Conservation (phyloP, 2,888 invertebrate species). For the Agrochola circellaris region DNA sequence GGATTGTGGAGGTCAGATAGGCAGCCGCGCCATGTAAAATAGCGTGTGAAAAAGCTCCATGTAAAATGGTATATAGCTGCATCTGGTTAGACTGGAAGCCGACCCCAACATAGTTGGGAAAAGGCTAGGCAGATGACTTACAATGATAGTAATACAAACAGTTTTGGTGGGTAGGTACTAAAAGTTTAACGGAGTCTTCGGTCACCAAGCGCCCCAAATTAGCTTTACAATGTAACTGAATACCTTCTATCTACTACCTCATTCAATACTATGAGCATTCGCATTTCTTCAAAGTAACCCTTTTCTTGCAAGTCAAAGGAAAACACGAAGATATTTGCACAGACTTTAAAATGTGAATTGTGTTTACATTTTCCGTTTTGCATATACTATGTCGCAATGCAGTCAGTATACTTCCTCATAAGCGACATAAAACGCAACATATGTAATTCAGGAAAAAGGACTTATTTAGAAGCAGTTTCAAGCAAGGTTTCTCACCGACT, state of each 20-base stretch:
- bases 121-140: too few relatives aligned
- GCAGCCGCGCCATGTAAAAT: too few relatives aligned
- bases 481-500: background rate
- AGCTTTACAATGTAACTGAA: background rate
- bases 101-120: too few relatives aligned
- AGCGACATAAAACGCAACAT: slow-evolving; percentile 24
- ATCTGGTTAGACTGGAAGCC: too few relatives aligned
- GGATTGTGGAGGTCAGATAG: too few relatives aligned
- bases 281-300: slow-evolving; percentile 27
- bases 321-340: slow-evolving; percentile 55
- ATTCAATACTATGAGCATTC: slow-evolving; percentile 4
- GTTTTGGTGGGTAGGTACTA: background rate
- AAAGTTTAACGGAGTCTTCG: background rate
- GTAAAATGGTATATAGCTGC: too few relatives aligned
- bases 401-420: slow-evolving; percentile 63
- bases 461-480: slow-evolving; percentile 36
- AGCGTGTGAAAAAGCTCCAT: too few relatives aligned
- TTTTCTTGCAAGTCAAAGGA: slow-evolving; percentile 16
- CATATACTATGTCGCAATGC: slow-evolving; percentile 65
- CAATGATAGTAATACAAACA: background rate
- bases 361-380: slow-evolving; percentile 43
- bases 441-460: slow-evolving; percentile 34
- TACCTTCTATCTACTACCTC: background rate
- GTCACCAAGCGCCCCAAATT: background rate
- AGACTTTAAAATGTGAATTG: slow-evolving; percentile 43